Evolutionary conservation across 1,140 invertebrate genomes (phyloP).

Genomic region (Drosophila sp.): DNA sequence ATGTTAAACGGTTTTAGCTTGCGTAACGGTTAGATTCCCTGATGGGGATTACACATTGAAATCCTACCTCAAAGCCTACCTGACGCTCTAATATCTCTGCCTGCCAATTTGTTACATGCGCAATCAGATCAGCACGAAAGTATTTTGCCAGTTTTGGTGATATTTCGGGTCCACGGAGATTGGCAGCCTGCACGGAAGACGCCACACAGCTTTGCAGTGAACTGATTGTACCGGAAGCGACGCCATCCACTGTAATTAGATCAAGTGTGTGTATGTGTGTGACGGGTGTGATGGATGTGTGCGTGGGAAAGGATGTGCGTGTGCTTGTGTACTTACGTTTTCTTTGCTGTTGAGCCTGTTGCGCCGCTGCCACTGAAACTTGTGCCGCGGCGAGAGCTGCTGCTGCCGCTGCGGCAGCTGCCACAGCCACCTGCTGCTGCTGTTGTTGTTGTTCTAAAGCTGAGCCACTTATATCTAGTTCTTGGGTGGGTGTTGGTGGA

Average conservation of each 20-base stretch:
- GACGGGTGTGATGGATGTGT: neutral
- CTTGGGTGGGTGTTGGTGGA: slow-evolving; percentile 85
- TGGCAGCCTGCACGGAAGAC: slow-evolving; percentile 71
- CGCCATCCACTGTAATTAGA: slow-evolving; percentile 65
- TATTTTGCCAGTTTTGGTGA: slow-evolving; percentile 96
- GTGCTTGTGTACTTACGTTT: slow-evolving; percentile 80
- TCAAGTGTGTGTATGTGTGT: slow-evolving; percentile 1
- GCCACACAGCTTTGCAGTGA: slow-evolving; percentile 79
- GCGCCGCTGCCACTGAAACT: slow-evolving; percentile 38
- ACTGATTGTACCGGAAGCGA: slow-evolving; percentile 71
- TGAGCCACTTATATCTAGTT: slow-evolving; percentile 79
- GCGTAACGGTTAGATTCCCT: neutral
- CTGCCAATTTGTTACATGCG: slow-evolving; percentile 96
- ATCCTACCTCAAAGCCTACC: slow-evolving; percentile 84
- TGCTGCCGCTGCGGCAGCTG: slow-evolving; percentile 48
- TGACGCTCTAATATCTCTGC: slow-evolving; percentile 96
- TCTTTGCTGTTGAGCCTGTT: slow-evolving; percentile 74
- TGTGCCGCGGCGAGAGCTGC: slow-evolving; percentile 45
- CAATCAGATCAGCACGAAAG: slow-evolving; percentile 94
- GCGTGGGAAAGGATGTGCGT: neutral
- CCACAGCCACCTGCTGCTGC: slow-evolving; percentile 42
- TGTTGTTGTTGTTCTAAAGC: slow-evolving; percentile 80
- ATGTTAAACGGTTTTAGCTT: neutral
- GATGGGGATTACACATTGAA: slow-evolving; percentile 5
- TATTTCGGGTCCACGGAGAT: slow-evolving; percentile 86